Conservation (phyloP, 2,113 vertebrate genomes). For the Channa maculata region DNA sequence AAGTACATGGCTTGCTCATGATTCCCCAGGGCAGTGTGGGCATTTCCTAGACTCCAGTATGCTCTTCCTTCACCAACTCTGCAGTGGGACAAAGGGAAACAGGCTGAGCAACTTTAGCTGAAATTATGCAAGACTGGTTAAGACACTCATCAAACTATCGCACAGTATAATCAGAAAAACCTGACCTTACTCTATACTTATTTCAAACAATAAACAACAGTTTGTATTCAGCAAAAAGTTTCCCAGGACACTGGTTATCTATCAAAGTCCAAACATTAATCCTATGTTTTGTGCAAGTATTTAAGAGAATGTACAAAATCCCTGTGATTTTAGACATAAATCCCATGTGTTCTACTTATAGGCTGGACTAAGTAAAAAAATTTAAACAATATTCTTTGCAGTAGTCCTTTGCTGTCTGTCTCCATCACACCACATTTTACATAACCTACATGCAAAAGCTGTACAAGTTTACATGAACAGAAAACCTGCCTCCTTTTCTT, state of each 20-base stretch:
- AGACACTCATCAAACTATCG: conserved; percentile 7
- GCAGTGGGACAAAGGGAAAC: conserved; percentile 64
- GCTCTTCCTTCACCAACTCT: conserved; percentile 96
- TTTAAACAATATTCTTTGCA: background rate
- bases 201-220: background rate
- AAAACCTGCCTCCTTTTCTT: background rate
- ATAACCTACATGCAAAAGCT: background rate
- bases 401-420: too few species aligned
- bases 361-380: background rate
- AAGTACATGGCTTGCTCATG: conserved; percentile 95
- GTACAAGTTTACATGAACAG: background rate
- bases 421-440: background rate
- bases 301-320: too few species aligned
- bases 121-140: conserved; percentile 42
- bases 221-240: too few species aligned
- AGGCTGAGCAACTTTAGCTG: conserved; percentile 49
- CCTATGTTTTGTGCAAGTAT: too few species aligned
- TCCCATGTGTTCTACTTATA: background rate
- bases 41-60: conserved; percentile 98
- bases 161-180: background rate
- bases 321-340: too few species aligned
- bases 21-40: conserved; percentile 95
- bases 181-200: background rate
- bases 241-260: background rate
- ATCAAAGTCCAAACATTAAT: background rate